Evolutionary conservation across 1,140 invertebrate species (phyloP), one percentile per base, ranked within the genome.

Genomic region (Drosophila truncata): DNA sequence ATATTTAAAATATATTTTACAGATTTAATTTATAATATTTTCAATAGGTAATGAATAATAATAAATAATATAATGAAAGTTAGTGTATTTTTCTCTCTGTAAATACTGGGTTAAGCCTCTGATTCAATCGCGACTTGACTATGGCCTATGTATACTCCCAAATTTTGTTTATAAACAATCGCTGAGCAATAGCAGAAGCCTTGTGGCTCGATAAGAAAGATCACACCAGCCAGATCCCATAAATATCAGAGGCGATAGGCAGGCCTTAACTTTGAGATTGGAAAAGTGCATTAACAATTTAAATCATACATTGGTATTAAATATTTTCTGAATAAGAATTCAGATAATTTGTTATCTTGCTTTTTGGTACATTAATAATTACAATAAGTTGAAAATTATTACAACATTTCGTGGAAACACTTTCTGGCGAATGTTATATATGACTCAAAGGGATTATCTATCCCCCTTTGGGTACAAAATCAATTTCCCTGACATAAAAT

Each of bases 151-250:
- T n/a, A 33, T 42, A 33, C 13, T 33, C 14, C 29, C 39, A 64
- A 80, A 80, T 73, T 87, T 73, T 87, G 84, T 88, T 88, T 88
- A 88, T 80, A 88, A 87, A 84, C 84, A 87, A 80, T 76, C 49
- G 18, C 39, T 16, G 23, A 57, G 27, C 52, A 31, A 85, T 61
- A 46, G 47, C 54, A 55, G 49, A 52, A 44, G 35, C 31, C 39
- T 49, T n/a, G 23, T 20, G n/a, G 52, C 52, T 31, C 52, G 61
- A 76, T 58, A 76, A 58, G 52, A 76, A 58, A 59, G 67, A 72
- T 59, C 70, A 69, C 10, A 37, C 52, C 20, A 13, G 31, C 31
- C 4, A 54, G 29, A 72, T 59, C 33, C 44, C 54, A 72, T 72
- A 72, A 72, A 42, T 50, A 60, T 54, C 35, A 10, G 5, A 16